phyloP scores from a whole-genome alignment of 2,113 vertebrate species.

The Atlantisia rogersi region DNA sequence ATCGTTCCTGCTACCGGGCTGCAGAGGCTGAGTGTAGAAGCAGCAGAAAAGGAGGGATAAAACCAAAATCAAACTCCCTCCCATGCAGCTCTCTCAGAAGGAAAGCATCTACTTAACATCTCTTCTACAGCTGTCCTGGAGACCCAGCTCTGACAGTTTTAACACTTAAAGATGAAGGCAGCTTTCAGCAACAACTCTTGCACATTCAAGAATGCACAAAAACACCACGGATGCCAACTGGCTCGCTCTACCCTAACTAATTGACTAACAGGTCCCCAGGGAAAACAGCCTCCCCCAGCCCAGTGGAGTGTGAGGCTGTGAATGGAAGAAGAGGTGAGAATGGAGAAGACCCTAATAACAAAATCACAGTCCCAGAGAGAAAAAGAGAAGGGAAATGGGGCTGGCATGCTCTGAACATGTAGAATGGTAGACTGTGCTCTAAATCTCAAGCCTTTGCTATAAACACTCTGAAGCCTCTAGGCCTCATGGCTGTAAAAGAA shows the following conservation, averaged over 20 bases:
- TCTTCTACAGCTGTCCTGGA: neutral
- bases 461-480: neutral
- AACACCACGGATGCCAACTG: neutral
- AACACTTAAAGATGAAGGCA: neutral
- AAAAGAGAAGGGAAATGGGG: neutral
- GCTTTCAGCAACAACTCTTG: neutral
- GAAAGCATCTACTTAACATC: neutral
- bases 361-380: neutral
- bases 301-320: neutral
- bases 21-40: neutral
- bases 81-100: neutral
- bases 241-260: fast-evolving
- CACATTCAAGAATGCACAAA: neutral
- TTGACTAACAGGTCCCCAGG: neutral
- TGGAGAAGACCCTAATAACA: neutral
- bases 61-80: neutral
- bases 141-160: neutral
- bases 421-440: neutral
- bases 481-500: neutral
- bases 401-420: neutral
- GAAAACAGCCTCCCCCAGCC: neutral
- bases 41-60: neutral
- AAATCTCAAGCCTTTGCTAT: neutral
- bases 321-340: neutral
- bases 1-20: neutral